Evolutionary conservation across 2,888 invertebrate genomes (phyloP).

Genomic region (Chaetoderma sp.): DNA sequence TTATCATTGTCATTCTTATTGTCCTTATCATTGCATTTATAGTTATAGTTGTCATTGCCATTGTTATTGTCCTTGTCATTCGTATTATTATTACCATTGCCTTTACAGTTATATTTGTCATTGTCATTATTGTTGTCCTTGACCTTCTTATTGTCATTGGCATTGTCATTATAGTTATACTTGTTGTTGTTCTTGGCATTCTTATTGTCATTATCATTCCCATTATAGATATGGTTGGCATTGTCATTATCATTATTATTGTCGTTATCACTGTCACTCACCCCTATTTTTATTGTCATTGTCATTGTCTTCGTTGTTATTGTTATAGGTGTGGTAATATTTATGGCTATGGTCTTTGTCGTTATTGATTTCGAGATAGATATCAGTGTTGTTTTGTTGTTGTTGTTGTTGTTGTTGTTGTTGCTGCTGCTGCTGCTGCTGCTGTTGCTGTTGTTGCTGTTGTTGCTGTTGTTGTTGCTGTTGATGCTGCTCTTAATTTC

Average conservation of each 20-base stretch:
- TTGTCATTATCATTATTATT: neutral
- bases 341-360: too few relatives aligned
- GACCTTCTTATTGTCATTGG: neutral
- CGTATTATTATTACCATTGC: too few relatives aligned
- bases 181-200: neutral
- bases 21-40: neutral
- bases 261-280: too few relatives aligned
- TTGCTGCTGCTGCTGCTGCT: neutral
- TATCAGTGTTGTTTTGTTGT: too few relatives aligned
- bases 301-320: too few relatives aligned
- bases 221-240: neutral
- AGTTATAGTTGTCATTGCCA: neutral
- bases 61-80: too few relatives aligned
- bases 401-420: conserved; percentile 10
- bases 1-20: too few relatives aligned
- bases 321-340: too few relatives aligned
- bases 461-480: too few relatives aligned
- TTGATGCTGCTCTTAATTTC: too few relatives aligned
- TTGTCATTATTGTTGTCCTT: neutral
- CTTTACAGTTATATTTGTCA: neutral
- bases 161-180: neutral
- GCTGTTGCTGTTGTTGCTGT: conserved; percentile 3
- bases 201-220: neutral
- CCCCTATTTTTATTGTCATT: neutral
- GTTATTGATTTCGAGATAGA: too few relatives aligned